phyloP scores from a whole-genome alignment of 2,113 vertebrate species.

The Sylvilagus bachmani region DNA sequence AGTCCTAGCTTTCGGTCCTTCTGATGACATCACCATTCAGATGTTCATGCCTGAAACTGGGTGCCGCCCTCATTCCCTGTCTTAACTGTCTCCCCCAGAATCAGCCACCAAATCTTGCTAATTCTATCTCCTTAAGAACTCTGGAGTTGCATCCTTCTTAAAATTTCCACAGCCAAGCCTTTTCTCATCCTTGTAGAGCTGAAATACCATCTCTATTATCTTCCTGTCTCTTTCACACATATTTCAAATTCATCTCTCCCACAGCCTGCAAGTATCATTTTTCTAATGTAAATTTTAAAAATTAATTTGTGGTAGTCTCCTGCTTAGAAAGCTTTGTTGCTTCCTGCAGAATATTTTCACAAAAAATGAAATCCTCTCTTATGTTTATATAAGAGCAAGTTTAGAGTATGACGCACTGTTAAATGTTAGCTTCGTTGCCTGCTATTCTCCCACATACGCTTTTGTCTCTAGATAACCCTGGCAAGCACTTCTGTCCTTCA shows the following conservation, averaged over 20 bases:
- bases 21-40: rapidly evolving
- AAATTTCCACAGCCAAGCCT: background rate
- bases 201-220: background rate
- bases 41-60: background rate
- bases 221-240: background rate
- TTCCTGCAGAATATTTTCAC: background rate
- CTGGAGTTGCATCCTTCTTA: background rate
- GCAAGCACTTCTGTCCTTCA: background rate
- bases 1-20: background rate
- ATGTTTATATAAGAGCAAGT: background rate
- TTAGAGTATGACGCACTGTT: background rate
- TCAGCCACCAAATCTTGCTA: background rate
- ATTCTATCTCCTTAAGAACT: background rate
- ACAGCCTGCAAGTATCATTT: background rate
- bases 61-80: rapidly evolving
- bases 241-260: background rate
- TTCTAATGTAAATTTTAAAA: background rate
- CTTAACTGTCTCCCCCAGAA: background rate
- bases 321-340: background rate
- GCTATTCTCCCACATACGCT: background rate
- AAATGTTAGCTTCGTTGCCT: background rate
- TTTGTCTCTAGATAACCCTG: background rate
- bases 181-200: background rate
- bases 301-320: background rate
- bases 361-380: conserved; percentile 22